These are phyloP conservation scores for Falco cherrug DNA, from an alignment of 2,797 vertebrate genomes.

Conservation along the genomic window DNA sequence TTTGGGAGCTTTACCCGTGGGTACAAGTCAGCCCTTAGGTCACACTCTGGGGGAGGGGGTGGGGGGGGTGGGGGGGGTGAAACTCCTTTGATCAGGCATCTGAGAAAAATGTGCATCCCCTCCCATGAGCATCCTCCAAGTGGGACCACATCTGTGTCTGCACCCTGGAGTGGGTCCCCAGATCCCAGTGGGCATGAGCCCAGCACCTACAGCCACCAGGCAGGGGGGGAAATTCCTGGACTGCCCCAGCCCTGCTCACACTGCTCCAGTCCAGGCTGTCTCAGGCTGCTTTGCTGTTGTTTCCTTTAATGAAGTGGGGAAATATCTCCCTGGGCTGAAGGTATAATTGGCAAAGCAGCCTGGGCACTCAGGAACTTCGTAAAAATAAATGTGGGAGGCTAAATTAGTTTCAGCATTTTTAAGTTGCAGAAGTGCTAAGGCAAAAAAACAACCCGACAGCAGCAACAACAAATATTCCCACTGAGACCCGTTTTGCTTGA, in stretches of 20 bases:
- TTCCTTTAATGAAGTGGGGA: neutral
- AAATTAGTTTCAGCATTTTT: neutral
- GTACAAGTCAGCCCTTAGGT: neutral
- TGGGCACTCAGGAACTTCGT: neutral
- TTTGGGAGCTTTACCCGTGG: neutral
- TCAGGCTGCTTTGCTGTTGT: neutral
- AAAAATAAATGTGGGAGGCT: neutral
- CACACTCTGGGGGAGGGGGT: neutral
- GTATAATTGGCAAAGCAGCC: neutral
- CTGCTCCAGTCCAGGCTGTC: neutral
- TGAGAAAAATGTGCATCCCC: too few species aligned
- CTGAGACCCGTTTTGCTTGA: neutral
- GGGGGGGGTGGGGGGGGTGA: too few species aligned
- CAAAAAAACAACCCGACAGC: neutral
- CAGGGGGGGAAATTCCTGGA: neutral
- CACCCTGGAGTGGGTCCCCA: rapidly evolving
- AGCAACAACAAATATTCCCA: neutral
- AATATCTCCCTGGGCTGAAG: neutral
- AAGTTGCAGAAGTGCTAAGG: neutral
- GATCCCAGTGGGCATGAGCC: rapidly evolving
- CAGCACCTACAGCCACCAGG: neutral
- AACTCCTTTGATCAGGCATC: too few species aligned
- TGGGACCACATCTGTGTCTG: rapidly evolving
- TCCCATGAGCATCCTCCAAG: neutral
- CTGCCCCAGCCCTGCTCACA: rapidly evolving